phyloP scores from a whole-genome alignment of 2,797 vertebrate species.

The Hydrophis major region DNA sequence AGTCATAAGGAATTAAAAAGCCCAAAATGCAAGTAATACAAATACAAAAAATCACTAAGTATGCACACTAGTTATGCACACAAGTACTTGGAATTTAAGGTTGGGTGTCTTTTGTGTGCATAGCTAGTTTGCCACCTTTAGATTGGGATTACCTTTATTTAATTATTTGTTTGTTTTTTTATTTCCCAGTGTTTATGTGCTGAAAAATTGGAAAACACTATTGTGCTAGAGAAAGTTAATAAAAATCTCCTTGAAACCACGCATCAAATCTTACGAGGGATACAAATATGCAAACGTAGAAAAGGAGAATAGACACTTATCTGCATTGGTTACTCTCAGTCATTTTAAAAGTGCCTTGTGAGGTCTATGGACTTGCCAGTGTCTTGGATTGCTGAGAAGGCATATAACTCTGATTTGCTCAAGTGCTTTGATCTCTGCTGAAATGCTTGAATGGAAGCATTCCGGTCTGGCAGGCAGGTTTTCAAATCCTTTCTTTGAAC shows the following conservation, averaged over 20 bases:
- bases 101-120: not conserved
- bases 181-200: not conserved
- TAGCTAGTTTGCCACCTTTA: not conserved
- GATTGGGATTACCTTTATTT: not conserved
- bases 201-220: not conserved
- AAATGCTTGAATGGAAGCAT: not conserved
- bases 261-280: not conserved
- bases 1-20: not conserved
- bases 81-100: not conserved
- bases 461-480: not conserved
- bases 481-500: conserved; percentile 7
- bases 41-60: not conserved
- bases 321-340: not conserved
- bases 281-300: no score
- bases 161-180: not conserved
- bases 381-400: not conserved
- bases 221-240: not conserved
- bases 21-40: not conserved
- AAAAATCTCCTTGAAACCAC: not conserved
- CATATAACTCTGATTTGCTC: not conserved
- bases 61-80: no score
- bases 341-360: not conserved
- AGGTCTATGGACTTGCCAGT: not conserved
- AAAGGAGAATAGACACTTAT: not conserved
- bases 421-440: not conserved